A percentile compares a stretch with the other conserved stretches of the same genome.
These are phyloP conservation scores for Macaca fascicularis DNA, from an alignment of 2,113 vertebrate species.

Conservation along the genomic window T2T-MFA8v1.1 NC_088385.1:15869501-15870000, in stretches of 20 bases:
- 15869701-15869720: not conserved
- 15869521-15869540: too few species aligned
- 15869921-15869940: not conserved
- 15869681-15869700: not conserved
- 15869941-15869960: not conserved
- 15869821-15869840: not conserved
- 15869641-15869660: too few species aligned
- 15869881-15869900: not conserved
- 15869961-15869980: fast-evolving
- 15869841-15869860: not conserved
- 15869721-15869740: not conserved
- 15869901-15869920: not conserved
- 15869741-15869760: not conserved
- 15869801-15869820: fast-evolving
- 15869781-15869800: not conserved
- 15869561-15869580: too few species aligned
- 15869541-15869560: too few species aligned
- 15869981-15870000: not conserved
- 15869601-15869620: too few species aligned
- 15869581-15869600: too few species aligned
- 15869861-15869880: not conserved
- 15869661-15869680: not conserved
- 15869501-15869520: too few species aligned
- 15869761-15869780: not conserved
- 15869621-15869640: too few species aligned